Evolutionary conservation across 2,113 vertebrate species (phyloP).

Genomic region (Tringa solitaria): DNA sequence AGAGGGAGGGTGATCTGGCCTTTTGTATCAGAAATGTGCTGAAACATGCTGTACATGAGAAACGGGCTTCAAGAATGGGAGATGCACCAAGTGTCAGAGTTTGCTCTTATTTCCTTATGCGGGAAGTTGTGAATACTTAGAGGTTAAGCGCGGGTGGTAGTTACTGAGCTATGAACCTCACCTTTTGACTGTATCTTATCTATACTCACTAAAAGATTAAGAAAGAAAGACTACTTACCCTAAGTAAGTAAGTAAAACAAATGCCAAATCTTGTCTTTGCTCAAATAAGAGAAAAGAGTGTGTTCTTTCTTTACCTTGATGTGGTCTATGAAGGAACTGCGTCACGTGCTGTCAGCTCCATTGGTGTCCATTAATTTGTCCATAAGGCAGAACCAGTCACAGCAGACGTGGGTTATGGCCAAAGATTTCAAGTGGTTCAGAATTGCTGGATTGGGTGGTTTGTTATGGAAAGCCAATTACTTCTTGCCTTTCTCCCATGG

Average conservation of each 20-base stretch:
- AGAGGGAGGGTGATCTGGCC: neutral
- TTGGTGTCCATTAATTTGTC: neutral
- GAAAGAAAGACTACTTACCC: neutral
- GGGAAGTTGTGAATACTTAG: neutral
- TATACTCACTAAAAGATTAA: neutral
- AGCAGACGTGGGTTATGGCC: neutral
- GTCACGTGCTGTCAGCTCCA: neutral
- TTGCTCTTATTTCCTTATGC: neutral
- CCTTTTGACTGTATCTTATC: neutral
- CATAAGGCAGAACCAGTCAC: neutral
- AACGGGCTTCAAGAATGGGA: neutral
- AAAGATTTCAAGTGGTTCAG: neutral
- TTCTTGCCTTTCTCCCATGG: neutral
- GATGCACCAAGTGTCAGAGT: neutral
- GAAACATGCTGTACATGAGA: neutral
- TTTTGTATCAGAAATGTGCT: neutral
- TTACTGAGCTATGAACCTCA: neutral
- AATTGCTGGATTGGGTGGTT: neutral
- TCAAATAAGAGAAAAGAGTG: neutral
- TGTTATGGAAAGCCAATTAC: neutral
- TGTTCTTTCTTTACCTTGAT: neutral
- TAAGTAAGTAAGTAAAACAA: neutral
- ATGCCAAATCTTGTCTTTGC: neutral
- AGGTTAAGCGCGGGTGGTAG: neutral
- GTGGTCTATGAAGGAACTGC: neutral